Conservation (phyloP, 1,140 invertebrate genomes). For the Triops cancriformis region DNA sequence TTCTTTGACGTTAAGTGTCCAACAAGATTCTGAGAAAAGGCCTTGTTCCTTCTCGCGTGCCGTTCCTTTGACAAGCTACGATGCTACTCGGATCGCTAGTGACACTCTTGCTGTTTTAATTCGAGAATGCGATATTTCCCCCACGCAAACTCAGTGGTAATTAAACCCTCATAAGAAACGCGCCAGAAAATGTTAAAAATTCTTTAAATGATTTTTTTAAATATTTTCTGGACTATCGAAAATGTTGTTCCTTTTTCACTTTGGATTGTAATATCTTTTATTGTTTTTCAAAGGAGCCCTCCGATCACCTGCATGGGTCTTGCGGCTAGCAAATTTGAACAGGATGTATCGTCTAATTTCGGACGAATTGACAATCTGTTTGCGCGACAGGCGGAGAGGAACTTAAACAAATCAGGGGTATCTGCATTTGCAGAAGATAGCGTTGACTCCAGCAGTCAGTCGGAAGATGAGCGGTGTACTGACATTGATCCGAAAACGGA, state of each 20-base stretch:
- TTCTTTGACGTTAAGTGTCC: slow-evolving; percentile 37
- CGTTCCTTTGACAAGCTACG: slow-evolving; percentile 38
- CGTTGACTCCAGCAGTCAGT: neutral
- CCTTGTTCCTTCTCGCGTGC: slow-evolving; percentile 35
- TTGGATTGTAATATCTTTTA: slow-evolving; percentile 20
- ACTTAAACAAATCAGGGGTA: neutral
- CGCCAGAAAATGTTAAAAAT: slow-evolving; percentile 44
- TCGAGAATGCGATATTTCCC: slow-evolving; percentile 50
- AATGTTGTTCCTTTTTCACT: neutral
- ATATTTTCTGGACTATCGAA: slow-evolving; percentile 35
- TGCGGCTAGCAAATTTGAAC: slow-evolving; percentile 68
- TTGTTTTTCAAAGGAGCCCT: slow-evolving; percentile 32
- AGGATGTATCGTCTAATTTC: slow-evolving; percentile 43
- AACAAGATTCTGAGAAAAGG: slow-evolving; percentile 32
- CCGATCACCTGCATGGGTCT: slow-evolving; percentile 60
- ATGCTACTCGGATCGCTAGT: slow-evolving; percentile 44
- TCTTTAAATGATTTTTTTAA: too few species aligned
- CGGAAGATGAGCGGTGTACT: neutral
- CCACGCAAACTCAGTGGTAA: slow-evolving; percentile 52
- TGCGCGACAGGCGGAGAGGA: slow-evolving; percentile 23
- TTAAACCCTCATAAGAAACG: slow-evolving; percentile 40
- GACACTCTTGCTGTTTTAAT: slow-evolving; percentile 49
- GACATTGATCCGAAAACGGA: neutral
- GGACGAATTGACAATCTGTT: slow-evolving; percentile 37
- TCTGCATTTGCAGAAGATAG: neutral